phyloP scores from a whole-genome alignment of 2,797 vertebrate species.

The Acanthurus tractus region DNA sequence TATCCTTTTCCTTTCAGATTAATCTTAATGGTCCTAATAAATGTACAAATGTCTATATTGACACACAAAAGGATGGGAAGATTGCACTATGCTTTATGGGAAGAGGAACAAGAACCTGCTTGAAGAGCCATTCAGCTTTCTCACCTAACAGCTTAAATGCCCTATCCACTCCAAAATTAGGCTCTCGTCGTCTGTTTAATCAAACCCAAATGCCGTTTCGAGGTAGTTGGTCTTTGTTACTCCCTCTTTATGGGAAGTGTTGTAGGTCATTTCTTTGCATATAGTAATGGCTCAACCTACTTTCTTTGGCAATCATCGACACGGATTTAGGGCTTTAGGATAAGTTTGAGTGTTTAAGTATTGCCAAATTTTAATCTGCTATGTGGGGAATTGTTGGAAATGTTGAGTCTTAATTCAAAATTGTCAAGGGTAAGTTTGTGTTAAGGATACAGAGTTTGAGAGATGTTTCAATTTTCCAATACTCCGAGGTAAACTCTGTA shows the following conservation, averaged over 20 bases:
- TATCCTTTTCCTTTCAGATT: slow-evolving; percentile 77
- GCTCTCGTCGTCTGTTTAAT: slow-evolving; percentile 88
- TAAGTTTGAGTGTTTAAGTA: slow-evolving; percentile 63
- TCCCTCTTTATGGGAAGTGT: slow-evolving; percentile 80
- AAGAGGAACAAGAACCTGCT: slow-evolving; percentile 57
- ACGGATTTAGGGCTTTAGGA: slow-evolving; percentile 79
- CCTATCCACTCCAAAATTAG: slow-evolving; percentile 72
- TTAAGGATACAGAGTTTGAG: slow-evolving; percentile 2
- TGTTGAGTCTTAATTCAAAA: slow-evolving; percentile 32
- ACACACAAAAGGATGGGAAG: slow-evolving; percentile 80
- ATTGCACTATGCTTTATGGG: slow-evolving; percentile 74
- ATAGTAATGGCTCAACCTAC: slow-evolving; percentile 77
- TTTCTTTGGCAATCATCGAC: slow-evolving; percentile 69
- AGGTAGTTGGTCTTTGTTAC: slow-evolving; percentile 84
- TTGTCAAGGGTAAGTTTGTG: background rate
- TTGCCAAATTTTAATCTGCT: slow-evolving; percentile 66
- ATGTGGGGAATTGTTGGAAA: slow-evolving; percentile 51
- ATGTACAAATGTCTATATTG: slow-evolving; percentile 79
- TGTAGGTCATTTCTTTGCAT: slow-evolving; percentile 86
- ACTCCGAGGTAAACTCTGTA: too few relatives aligned
- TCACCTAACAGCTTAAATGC: slow-evolving; percentile 65
- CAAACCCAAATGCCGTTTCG: slow-evolving; percentile 83
- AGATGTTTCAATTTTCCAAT: too few relatives aligned
- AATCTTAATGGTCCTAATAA: slow-evolving; percentile 83
- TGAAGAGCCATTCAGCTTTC: slow-evolving; percentile 49